Evolutionary conservation across 2,888 invertebrate genomes (phyloP), one percentile per base, ranked within the genome.

Genomic region (Euphydryas editha): DNA sequence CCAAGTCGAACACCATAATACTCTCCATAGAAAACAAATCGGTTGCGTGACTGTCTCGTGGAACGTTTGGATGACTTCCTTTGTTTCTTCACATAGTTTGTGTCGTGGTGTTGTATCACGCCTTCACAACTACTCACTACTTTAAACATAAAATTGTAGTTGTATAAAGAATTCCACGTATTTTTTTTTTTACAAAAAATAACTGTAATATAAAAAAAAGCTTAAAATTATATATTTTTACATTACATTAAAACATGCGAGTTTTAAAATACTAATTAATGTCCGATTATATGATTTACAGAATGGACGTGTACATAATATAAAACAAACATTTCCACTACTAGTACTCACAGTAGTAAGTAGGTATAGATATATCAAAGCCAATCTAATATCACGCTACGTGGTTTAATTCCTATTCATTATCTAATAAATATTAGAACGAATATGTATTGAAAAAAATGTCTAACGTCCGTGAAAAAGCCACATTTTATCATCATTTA

Each of bases 41-140:
- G 64, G 67, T 87, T 82, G 88, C 88, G 89, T 90, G 89, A 86
- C 88, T 86, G 85, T 86, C 84, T 85, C 81, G 85, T 79, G 81
- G 81, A 81, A 80, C 84, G 80, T 84, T 79, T 85, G 84, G 86
- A 86, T 84, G 82, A 84, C 69, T 88, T 87, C 88, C 88, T 87
- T 88, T 86, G 87, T 87, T 85, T 85, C 84, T 85, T 83, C 80
- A 83, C 85, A 83, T 84, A 81, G 79, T 81, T 81, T 79, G 81
- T 80, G 82, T 81, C 69, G 79, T 70, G 68, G 73, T 74, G 73
- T 72, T 70, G 70, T 71, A 73, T 73, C 73, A 71, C 72, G 72
- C 69, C 74, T 65, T 61, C 71, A 59, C 62, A 59, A 51, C 68
- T 67, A 36, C 54, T 63, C 58, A 62, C 24, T 49, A 65, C 57